Conservation (phyloP, 2,113 vertebrate species). For the Hiodon alosoides region DNA sequence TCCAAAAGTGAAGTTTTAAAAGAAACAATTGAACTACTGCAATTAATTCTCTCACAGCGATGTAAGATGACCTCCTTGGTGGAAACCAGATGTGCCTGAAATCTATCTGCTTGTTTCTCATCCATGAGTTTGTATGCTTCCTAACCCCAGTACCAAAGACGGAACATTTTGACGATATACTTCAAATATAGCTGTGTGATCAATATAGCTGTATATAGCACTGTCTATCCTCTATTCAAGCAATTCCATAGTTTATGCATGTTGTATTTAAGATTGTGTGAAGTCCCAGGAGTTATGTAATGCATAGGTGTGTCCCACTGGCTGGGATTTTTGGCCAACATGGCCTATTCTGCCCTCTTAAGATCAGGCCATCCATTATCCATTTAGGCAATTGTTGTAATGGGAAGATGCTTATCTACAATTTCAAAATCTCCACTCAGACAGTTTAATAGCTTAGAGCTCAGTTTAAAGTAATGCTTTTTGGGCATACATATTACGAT, state of each 20-base stretch:
- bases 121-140: too few relatives aligned
- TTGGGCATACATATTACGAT: neutral
- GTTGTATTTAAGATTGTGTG: neutral
- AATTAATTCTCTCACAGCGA: neutral
- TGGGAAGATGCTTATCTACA: neutral
- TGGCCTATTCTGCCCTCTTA: too few relatives aligned
- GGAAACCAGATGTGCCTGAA: too few relatives aligned
- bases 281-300: neutral
- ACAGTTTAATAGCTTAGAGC: neutral
- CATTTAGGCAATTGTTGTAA: slow-evolving; percentile 4
- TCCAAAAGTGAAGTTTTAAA: slow-evolving; percentile 1
- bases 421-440: neutral
- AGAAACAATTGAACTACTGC: neutral
- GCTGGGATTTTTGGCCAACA: too few relatives aligned
- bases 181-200: too few relatives aligned
- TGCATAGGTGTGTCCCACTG: neutral
- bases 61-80: neutral
- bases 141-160: too few relatives aligned
- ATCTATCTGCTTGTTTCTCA: too few relatives aligned
- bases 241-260: neutral
- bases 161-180: too few relatives aligned
- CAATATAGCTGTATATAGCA: neutral
- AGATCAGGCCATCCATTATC: neutral
- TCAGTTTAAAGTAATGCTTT: neutral
- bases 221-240: neutral